Evolutionary conservation across 2,888 invertebrate species (phyloP).

Genomic region (Digitonthophagus gazella): DNA sequence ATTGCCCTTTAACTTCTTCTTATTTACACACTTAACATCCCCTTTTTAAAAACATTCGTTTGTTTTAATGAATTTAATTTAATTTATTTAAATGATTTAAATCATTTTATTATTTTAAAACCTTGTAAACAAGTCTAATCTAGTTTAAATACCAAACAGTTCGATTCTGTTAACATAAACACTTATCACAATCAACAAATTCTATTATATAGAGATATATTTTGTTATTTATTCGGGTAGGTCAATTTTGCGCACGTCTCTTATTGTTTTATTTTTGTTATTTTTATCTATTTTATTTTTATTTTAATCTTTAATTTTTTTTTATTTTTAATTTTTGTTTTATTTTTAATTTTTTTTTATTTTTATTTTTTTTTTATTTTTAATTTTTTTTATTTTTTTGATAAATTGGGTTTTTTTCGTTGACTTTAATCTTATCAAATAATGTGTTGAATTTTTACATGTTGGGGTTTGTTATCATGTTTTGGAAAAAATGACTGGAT

Average conservation of each 20-base stretch:
- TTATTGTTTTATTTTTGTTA: too few species aligned
- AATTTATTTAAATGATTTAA: too few species aligned
- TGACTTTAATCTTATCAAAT: neutral
- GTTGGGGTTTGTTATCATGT: neutral
- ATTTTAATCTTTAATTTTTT: too few species aligned
- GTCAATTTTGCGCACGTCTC: neutral
- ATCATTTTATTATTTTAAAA: neutral
- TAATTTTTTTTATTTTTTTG: too few species aligned
- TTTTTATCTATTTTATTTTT: too few species aligned
- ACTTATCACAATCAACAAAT: neutral
- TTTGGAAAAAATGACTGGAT: too few species aligned
- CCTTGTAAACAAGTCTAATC: neutral
- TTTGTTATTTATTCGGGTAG: neutral
- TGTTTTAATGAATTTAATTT: too few species aligned
- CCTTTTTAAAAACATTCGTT: too few species aligned
- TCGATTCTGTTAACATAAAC: neutral
- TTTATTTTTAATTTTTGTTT: too few species aligned
- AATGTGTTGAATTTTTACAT: neutral
- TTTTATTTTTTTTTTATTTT: too few species aligned
- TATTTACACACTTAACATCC: neutral
- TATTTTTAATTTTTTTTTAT: too few species aligned
- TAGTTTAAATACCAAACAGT: neutral
- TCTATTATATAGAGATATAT: neutral
- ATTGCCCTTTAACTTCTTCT: conserved; percentile 40
- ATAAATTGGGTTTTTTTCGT: neutral